Evolutionary conservation across 2,113 vertebrate species (phyloP).

Genomic region (Grammomys dolichurus): DNA sequence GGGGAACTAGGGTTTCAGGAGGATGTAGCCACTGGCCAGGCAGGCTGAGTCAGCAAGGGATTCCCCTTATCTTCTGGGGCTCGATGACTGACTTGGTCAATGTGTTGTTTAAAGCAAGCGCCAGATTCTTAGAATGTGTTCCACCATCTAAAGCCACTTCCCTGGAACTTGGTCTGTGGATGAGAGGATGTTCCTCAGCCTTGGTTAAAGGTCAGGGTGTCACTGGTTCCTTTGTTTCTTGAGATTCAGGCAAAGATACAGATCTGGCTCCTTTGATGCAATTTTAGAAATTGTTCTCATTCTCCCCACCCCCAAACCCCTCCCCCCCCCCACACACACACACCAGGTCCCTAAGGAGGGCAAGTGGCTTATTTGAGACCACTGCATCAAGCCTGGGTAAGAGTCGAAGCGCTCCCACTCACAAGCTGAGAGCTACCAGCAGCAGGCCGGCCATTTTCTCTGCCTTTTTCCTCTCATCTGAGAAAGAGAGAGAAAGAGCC

Average conservation of each 20-base stretch:
- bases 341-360: background rate
- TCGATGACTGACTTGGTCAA: background rate
- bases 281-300: background rate
- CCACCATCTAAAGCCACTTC: background rate
- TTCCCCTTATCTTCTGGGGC: slow-evolving; percentile 64
- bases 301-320: background rate
- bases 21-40: background rate
- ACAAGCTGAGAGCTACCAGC: background rate
- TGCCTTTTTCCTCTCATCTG: background rate
- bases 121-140: slow-evolving; percentile 15
- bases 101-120: slow-evolving; percentile 54
- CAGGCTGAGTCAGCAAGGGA: slow-evolving; percentile 71
- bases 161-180: slow-evolving; percentile 13
- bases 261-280: background rate
- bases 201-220: slow-evolving; percentile 30
- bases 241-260: background rate
- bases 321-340: background rate
- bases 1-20: background rate
- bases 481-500: background rate
- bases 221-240: slow-evolving; percentile 42
- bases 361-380: background rate
- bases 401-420: background rate
- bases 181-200: background rate
- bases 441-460: background rate
- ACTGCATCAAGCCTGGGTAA: background rate